Evolutionary conservation across 2,113 vertebrate genomes (phyloP), one percentile per base, ranked within the genome.

Genomic region (Triplophysa siluroides): DNA sequence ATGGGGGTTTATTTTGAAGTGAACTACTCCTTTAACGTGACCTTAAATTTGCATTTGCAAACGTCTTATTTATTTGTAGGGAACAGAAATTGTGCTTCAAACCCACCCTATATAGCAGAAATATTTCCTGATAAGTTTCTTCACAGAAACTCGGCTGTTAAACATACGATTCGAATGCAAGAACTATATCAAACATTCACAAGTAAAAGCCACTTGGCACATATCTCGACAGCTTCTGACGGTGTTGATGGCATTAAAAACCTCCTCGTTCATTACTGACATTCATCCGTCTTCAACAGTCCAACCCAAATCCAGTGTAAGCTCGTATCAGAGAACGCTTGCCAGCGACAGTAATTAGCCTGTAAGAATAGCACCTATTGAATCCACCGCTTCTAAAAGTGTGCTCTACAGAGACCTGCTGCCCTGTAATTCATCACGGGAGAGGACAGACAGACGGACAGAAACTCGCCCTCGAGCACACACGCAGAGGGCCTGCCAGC

Each of bases 341-440:
- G 41, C 58, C 74, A 65, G 74, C 13, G 61, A 56, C 38, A 38
- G 72, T 72, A 79, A 79, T 80, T 65, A 64, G 60, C 26, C 43
- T 50, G 52, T 33, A 75, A 80, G 62, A 78, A 81, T 70, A 76
- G 78, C 72, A 76, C 63, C 43, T 14, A 29, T 56, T 61, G 79
- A 64, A 66, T 47, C 43, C 41, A 14, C 45, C 6, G 68, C 13
- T 76, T 76, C 73, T 76, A 76, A 63, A 76, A 62, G 23, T 47
- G 60, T 19, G 43, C 60, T 62, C 60, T 41, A 26, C 73, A 26
- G 58, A 76, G 58, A 76, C 60, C 41, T 61, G 14, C 38, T 50
- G 56, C 14, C 58, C 21, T 2, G 12, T 76, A 62, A 76, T 50
- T 76, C 73, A 63, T 63, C 58, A 76, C 7, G 23, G 2, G 71